Evolutionary conservation across 2,888 invertebrate genomes (phyloP).

Genomic region (Thecocarcelia acutangulata): DNA sequence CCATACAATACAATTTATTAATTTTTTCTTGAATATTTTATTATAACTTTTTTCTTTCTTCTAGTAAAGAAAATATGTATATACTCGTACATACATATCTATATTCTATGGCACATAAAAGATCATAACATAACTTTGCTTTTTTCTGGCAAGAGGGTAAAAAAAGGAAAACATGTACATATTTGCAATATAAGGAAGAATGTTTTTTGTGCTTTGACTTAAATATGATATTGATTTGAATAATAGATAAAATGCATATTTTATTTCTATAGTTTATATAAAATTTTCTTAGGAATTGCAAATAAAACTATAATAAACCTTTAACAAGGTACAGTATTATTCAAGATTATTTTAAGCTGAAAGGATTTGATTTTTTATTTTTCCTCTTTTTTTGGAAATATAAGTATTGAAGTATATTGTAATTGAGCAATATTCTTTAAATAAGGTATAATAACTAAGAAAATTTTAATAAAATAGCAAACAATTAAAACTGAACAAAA

Average conservation of each 20-base stretch:
- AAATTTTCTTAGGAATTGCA: slow-evolving; percentile 43
- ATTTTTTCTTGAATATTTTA: slow-evolving; percentile 44
- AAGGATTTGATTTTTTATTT: no score
- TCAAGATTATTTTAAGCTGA: background rate
- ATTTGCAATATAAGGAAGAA: background rate
- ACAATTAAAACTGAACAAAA: no score
- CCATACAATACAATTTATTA: slow-evolving; percentile 30
- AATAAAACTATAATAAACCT: slow-evolving; percentile 24
- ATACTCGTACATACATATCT: no score
- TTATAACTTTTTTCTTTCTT: slow-evolving; percentile 20
- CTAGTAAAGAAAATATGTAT: background rate
- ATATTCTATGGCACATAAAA: slow-evolving; percentile 33
- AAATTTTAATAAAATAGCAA: no score
- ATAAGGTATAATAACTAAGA: no score
- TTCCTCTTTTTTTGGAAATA: no score
- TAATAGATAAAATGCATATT: slow-evolving; percentile 67
- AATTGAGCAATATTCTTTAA: no score
- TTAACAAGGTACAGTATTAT: slow-evolving; percentile 4
- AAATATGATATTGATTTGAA: slow-evolving; percentile 64
- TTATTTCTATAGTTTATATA: slow-evolving; percentile 41
- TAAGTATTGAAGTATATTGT: no score
- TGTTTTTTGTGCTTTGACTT: slow-evolving; percentile 27
- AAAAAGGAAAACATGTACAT: background rate
- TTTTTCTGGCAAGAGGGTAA: slow-evolving; percentile 18
- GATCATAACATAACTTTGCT: slow-evolving; percentile 65